A percentile compares a stretch with the other conserved stretches of the same genome.
These are phyloP conservation scores for Marcusenius ussheri DNA, from an alignment of 2,113 vertebrate species.

Conservation along the genomic window DNA sequence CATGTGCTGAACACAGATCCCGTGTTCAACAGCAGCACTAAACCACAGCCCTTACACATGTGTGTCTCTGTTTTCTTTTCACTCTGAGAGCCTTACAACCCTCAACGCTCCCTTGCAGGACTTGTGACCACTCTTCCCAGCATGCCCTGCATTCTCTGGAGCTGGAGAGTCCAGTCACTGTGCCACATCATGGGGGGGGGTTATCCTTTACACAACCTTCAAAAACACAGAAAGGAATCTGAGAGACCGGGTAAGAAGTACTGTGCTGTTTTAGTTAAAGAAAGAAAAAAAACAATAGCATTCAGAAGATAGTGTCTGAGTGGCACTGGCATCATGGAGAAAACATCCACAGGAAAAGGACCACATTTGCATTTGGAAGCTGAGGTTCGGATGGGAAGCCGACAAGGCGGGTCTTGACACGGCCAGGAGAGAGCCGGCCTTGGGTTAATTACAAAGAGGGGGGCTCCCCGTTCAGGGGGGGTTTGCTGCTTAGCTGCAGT, in stretches of 20 bases:
- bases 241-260: background rate
- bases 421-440: constrained; percentile 37
- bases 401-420: background rate
- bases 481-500: constrained; percentile 58
- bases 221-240: background rate
- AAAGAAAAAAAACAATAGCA: background rate
- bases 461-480: constrained; percentile 62
- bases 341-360: background rate
- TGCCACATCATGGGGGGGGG: background rate
- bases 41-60: background rate
- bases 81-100: background rate
- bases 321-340: background rate
- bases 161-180: background rate
- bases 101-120: background rate
- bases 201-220: background rate
- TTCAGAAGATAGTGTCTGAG: background rate
- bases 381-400: background rate
- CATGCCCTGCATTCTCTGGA: background rate
- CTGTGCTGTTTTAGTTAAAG: background rate
- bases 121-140: background rate
- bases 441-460: constrained; percentile 63
- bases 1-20: background rate
- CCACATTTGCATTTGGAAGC: background rate
- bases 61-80: background rate
- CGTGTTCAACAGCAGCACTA: background rate